Evolutionary conservation across 2,797 vertebrate genomes (phyloP).

Genomic region (Chaenodraco wilsoni): DNA sequence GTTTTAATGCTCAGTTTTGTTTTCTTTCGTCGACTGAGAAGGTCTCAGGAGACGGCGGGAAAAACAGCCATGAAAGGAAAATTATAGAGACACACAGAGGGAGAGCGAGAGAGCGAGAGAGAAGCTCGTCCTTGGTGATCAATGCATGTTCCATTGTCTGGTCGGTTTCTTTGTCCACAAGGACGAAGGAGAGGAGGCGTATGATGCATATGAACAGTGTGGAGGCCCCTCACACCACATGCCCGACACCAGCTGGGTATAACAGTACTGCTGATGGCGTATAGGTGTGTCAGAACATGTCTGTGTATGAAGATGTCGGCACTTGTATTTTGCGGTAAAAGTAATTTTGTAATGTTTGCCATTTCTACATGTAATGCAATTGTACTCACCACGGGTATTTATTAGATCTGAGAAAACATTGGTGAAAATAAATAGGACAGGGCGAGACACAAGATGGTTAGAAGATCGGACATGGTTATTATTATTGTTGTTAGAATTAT

Average conservation of each 20-base stretch:
- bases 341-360: not conserved
- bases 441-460: no score
- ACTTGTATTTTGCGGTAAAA: not conserved
- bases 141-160: slow-evolving; percentile 72
- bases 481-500: no score
- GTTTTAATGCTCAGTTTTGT: slow-evolving; percentile 76
- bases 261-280: slow-evolving; percentile 8
- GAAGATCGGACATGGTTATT: no score
- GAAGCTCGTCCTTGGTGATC: slow-evolving; percentile 78
- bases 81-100: slow-evolving; percentile 62
- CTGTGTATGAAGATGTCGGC: not conserved
- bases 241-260: slow-evolving; percentile 16
- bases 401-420: not conserved
- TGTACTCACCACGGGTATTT: not conserved
- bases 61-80: slow-evolving; percentile 76
- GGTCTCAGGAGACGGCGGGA: slow-evolving; percentile 70
- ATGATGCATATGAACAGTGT: slow-evolving; percentile 48
- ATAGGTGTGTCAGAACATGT: not conserved
- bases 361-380: not conserved
- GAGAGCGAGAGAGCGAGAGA: slow-evolving; percentile 50
- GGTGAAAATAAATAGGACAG: no score
- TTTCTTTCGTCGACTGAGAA: slow-evolving; percentile 67
- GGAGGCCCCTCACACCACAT: slow-evolving; percentile 13
- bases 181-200: slow-evolving; percentile 65
- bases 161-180: slow-evolving; percentile 72